phyloP scores from a whole-genome alignment of 2,113 vertebrate species.

The Cichladusa arquata region DNA sequence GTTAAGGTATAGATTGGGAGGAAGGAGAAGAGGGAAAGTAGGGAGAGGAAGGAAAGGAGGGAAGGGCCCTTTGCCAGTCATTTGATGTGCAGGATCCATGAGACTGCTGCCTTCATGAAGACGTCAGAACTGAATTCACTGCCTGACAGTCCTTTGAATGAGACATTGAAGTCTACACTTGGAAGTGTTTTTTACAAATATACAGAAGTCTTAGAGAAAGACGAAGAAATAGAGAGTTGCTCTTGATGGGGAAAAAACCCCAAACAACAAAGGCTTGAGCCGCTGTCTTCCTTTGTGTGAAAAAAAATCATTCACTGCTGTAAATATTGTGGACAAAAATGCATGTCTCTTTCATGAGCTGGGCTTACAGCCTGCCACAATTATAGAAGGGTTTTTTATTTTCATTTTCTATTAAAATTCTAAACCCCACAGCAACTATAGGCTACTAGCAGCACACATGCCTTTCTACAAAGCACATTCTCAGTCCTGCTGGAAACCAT shows the following conservation, averaged over 20 bases:
- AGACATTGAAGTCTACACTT: neutral
- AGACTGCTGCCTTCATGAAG: neutral
- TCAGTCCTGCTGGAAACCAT: neutral
- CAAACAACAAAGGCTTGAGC: neutral
- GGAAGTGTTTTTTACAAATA: neutral
- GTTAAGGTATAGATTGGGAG: accelerated
- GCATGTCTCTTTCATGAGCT: neutral
- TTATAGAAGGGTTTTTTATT: neutral
- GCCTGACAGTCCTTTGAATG: neutral
- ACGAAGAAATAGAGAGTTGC: neutral
- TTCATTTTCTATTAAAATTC: neutral
- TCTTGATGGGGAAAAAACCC: neutral
- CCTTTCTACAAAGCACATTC: neutral
- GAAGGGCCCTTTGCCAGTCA: neutral
- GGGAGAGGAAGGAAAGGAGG: neutral
- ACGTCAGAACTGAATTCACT: neutral
- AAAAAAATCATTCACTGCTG: neutral
- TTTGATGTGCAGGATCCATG: neutral
- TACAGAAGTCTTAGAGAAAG: neutral
- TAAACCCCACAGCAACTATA: neutral
- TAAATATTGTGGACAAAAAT: neutral
- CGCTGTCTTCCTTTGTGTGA: neutral
- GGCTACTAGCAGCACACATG: neutral
- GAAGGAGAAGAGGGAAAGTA: neutral
- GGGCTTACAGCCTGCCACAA: neutral